Base-by-base conservation (phyloP, 2,797 vertebrate species). In the Propithecus perrieri region DNA sequence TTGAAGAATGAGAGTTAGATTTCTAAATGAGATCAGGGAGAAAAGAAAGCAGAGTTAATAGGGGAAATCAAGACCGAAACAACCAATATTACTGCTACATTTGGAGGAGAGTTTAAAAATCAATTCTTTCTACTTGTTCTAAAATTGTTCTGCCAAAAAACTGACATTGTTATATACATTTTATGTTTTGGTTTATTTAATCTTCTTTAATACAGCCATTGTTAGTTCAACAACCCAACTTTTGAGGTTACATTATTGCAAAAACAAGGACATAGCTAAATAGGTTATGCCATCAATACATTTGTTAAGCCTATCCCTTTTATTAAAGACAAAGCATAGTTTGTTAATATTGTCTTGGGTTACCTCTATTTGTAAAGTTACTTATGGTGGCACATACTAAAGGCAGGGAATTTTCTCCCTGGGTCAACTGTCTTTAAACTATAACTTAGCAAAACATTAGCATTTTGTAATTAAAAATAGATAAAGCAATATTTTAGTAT, bases 221-320 rank as follows among this genome's bases (percentile, higher is more conserved):
- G 98, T 99, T 98, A 98, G 98, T 98, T 98, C 97, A 98, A 93
- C 96, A 98, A 97, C 96, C 65, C 96, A 98, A 97, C 81, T 81
- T 94, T 43, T 74, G 75, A 43, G 97, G 97, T 98, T 96, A 98
- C 97, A 97, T 61, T 89, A 97, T 91, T 96, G 96, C 71, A 98
- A 98, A 98, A 98, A 97, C 94, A 98, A 96, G 96, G 97, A 97
- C 91, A 96, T 91, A 98, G 96, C 97, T 96, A 90, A 96, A 94
- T 43, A 9, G 93, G 87, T 98, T 97, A 98, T 26, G 87, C 89
- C 90, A 96, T 91, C 84, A 55, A 91, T 95, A 95, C 91, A 94
- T 95, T 85, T 95, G 94, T 92, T 92, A 96, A 96, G 89, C 81
- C 15, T 96, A 92, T 96, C 63, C 92, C 69, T 95, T 97, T 65